Conservation (phyloP, 2,888 invertebrate species). For the Girardia tigrina region DNA sequence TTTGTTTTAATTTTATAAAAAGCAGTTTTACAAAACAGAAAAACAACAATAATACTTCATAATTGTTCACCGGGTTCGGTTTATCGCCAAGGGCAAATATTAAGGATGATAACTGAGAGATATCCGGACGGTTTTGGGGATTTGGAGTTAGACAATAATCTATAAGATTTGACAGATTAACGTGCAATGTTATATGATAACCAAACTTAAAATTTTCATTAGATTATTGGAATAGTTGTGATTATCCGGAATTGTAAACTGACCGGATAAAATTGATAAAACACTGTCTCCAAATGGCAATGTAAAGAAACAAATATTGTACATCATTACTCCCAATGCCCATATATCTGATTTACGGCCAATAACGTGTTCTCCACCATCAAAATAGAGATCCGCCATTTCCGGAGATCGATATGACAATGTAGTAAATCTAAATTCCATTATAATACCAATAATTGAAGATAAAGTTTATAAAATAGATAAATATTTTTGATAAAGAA, state of each 20-base stretch:
- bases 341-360: constrained; percentile 76
- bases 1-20: neutral
- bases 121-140: constrained; percentile 67
- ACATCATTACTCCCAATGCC: constrained; percentile 70
- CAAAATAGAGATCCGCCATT: constrained; percentile 78
- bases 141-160: constrained; percentile 72
- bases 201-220: neutral
- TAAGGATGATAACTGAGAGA: constrained; percentile 66
- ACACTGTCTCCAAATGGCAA: constrained; percentile 79
- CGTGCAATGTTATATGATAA: neutral
- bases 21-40: too few relatives aligned
- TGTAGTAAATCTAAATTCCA: constrained; percentile 61
- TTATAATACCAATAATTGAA: neutral
- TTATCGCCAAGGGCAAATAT: constrained; percentile 62
- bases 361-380: constrained; percentile 62
- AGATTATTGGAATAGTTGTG: constrained; percentile 54
- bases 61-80: constrained; percentile 66
- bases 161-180: constrained; percentile 41
- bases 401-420: constrained; percentile 75
- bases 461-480: neutral
- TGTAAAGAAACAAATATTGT: constrained; percentile 71
- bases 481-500: too few relatives aligned
- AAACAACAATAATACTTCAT: too few relatives aligned
- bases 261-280: constrained; percentile 76
- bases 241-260: constrained; percentile 68